phyloP scores from a whole-genome alignment of 1,140 invertebrate genomes.

The Bombus confusus region DNA sequence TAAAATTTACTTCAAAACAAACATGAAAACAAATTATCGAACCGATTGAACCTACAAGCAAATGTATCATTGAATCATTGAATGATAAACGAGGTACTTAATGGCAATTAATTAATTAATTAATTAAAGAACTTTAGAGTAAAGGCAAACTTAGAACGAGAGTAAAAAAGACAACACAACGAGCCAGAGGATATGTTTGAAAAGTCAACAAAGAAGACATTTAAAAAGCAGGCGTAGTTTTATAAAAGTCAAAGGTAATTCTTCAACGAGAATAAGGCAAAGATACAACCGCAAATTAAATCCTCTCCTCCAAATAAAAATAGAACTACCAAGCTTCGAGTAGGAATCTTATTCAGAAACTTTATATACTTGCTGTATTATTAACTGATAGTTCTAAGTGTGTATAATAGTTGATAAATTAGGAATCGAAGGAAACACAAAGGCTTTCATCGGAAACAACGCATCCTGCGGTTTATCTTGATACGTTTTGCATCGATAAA shows the following conservation, averaged over 20 bases:
- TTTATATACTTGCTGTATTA: not conserved
- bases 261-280: not conserved
- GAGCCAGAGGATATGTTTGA: not conserved
- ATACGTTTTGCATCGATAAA: not conserved
- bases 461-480: not conserved
- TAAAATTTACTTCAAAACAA: no score
- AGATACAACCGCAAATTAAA: constrained; percentile 16
- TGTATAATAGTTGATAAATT: no score
- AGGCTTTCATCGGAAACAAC: no score
- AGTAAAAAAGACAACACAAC: not conserved
- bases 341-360: not conserved
- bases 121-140: not conserved
- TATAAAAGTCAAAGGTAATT: constrained; percentile 31
- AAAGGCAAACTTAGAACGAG: not conserved
- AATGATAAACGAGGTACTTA: not conserved
- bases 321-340: not conserved
- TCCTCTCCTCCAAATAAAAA: constrained; percentile 5
- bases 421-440: no score
- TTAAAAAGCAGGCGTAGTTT: not conserved
- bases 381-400: not conserved
- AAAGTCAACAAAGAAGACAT: constrained; percentile 14
- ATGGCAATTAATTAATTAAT: not conserved
- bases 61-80: not conserved
- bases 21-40: no score
- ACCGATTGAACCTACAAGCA: no score